Conservation (phyloP, 2,113 vertebrate genomes). For the Clarias magur region DNA sequence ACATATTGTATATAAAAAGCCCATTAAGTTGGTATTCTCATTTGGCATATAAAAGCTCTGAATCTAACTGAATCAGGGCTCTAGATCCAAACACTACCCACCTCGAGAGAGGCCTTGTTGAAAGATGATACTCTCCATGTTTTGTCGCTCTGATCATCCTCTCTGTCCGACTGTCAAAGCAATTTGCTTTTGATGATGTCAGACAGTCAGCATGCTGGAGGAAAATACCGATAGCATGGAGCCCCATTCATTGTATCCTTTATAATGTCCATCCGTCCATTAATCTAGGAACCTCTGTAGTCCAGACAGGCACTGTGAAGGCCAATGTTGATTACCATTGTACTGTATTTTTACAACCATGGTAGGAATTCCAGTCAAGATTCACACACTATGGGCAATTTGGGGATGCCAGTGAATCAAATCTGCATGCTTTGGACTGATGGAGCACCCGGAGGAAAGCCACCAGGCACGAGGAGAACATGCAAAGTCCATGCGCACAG, state of each 20-base stretch:
- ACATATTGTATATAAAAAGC: background rate
- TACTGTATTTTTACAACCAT: too few species aligned
- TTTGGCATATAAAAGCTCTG: conserved; percentile 7
- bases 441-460: too few species aligned
- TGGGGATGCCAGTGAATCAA: too few species aligned
- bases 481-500: too few species aligned
- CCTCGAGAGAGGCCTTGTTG: conserved; percentile 34
- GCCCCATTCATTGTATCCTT: background rate
- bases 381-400: too few species aligned
- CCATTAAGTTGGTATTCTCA: conserved; percentile 8
- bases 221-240: conserved; percentile 36
- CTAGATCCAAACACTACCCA: background rate
- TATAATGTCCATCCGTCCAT: too few species aligned
- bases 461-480: too few species aligned
- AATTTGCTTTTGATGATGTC: conserved; percentile 71
- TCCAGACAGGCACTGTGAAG: too few species aligned
- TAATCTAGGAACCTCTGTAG: too few species aligned
- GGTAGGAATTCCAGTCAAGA: too few species aligned
- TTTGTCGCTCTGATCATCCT: conserved; percentile 19
- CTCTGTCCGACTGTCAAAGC: conserved; percentile 59
- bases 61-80: conserved; percentile 12
- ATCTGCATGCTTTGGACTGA: too few species aligned
- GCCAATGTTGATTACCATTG: too few species aligned
- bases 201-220: conserved; percentile 65
- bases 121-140: conserved; percentile 44